Evolutionary conservation across 2,113 vertebrate species (phyloP), one percentile per base, ranked within the genome.

Genomic region (Symphodus melops): DNA sequence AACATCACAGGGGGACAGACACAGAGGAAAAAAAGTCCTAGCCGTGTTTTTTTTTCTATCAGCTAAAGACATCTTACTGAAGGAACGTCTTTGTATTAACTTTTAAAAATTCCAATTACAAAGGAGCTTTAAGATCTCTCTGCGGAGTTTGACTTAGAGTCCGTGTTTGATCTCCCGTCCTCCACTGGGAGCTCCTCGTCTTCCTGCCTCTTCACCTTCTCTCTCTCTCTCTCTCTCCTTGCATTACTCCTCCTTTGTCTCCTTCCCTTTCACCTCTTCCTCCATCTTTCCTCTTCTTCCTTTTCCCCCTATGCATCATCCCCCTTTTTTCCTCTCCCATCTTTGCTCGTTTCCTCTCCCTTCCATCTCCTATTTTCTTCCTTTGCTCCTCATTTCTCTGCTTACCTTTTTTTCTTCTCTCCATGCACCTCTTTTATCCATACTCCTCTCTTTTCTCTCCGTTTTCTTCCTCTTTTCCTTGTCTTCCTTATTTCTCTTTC

Each of bases 41-140:
- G 25, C 16, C 16, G 23, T 57, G 28, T n/a, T 53, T 77, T 62
- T 79, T 60, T 66, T 74, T 61, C 77, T 85, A 88, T 89, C 89
- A 69, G 65, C 76, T 88, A 63, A 90, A 89, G 84, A 89, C 90
- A 86, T 92, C 90, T 92, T 74, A 82, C 73, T 81, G 80, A 84
- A 90, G 77, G 62, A 88, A 82, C 78, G 75, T 85, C 81, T 90
- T 82, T 85, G 87, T 89, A 82, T 87, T 82, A 89, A 88, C 85
- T 88, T 89, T 89, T 85, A 70, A 89, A 48, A 91, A 85, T 90
- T 91, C 85, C 86, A 91, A 89, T 91, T 90, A 90, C 86, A 89
- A 88, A 91, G 88, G 52, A 77, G 89, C 60, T 90, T 91, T 89
- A 88, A 81, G 77, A 89, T 89, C 81, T 74, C 91, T 90, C 90